phyloP scores from a whole-genome alignment of 2,888 invertebrate species.

The Saturnia japonica region DNA sequence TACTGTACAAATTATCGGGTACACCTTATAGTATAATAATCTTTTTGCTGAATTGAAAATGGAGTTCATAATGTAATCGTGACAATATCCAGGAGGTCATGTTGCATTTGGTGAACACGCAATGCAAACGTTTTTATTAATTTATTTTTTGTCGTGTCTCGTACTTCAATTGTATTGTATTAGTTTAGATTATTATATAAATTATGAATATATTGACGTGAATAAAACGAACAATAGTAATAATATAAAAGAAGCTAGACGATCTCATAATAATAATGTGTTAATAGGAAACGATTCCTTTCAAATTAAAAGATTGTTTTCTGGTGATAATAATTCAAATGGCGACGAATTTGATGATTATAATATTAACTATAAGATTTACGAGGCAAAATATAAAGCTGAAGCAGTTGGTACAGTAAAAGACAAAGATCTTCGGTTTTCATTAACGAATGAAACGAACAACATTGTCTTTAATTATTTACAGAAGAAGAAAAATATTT shows the following conservation, averaged over 20 bases:
- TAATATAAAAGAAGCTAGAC: not conserved
- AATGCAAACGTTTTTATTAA: not conserved
- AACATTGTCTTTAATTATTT: not conserved
- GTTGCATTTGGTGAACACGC: not conserved
- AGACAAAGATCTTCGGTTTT: not conserved
- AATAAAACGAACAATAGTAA: not conserved
- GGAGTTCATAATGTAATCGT: not conserved
- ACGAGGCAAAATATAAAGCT: not conserved
- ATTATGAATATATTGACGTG: slow-evolving; percentile 23
- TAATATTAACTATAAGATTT: not conserved
- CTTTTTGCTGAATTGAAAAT: not conserved
- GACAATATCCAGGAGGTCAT: not conserved
- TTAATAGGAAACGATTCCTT: not conserved
- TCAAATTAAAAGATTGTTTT: not conserved
- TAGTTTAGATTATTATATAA: slow-evolving; percentile 47
- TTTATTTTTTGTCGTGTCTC: slow-evolving; percentile 24
- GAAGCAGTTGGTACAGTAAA: not conserved
- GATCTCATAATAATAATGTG: not conserved
- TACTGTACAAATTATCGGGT: not conserved
- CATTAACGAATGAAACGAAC: slow-evolving; percentile 4
- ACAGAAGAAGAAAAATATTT: not conserved
- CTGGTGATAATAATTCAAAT: not conserved
- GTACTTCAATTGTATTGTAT: slow-evolving; percentile 33
- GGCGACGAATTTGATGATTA: not conserved
- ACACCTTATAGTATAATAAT: not conserved